phyloP scores from a whole-genome alignment of 2,797 vertebrate genomes.

The Picus viridis region DNA sequence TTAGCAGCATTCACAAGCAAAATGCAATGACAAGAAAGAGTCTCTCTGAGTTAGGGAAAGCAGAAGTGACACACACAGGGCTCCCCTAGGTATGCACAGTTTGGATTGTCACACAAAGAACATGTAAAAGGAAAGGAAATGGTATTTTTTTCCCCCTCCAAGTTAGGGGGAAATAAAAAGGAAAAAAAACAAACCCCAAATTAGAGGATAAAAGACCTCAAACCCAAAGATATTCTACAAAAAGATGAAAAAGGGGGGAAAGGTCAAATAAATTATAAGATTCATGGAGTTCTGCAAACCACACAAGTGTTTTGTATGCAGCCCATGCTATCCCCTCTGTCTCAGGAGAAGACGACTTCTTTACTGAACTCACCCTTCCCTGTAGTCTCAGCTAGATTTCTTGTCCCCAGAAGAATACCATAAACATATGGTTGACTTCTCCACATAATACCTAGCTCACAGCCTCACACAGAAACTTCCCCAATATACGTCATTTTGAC shows the following conservation, averaged over 20 bases:
- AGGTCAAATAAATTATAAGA: background rate
- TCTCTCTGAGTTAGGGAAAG: background rate
- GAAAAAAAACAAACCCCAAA: background rate
- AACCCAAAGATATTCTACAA: background rate
- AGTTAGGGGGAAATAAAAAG: background rate
- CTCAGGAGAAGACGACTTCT: constrained; percentile 12
- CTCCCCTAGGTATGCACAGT: background rate
- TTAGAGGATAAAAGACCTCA: background rate
- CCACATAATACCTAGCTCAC: constrained; percentile 44
- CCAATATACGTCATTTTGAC: constrained; percentile 56
- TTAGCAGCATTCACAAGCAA: background rate
- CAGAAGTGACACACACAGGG: background rate
- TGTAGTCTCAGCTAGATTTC: constrained; percentile 38
- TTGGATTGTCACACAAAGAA: background rate
- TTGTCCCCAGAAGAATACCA: constrained; percentile 40
- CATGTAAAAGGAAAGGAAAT: background rate
- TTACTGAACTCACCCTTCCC: background rate
- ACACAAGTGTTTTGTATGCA: constrained; percentile 6
- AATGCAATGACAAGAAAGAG: constrained; percentile 21
- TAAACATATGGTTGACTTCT: constrained; percentile 59
- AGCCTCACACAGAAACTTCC: constrained; percentile 53
- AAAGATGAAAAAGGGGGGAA: background rate
- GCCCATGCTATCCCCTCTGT: background rate
- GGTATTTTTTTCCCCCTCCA: no score
- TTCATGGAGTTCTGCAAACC: constrained; percentile 9